phyloP scores from a whole-genome alignment of 1,140 invertebrate species.

The Drosophila punjabiensis region DNA sequence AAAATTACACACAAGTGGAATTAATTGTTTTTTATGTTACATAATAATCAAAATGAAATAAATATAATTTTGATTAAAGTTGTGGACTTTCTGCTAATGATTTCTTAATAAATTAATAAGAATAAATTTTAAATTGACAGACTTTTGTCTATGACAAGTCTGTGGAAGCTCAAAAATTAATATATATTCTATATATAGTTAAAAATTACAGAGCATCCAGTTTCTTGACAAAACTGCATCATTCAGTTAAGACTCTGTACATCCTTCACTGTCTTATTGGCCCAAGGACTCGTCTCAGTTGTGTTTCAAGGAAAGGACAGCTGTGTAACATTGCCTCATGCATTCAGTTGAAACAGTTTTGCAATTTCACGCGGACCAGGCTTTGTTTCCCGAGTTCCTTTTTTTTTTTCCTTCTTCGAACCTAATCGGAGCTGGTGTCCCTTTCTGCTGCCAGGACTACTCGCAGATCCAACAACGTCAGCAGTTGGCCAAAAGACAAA shows the following conservation, averaged over 20 bases:
- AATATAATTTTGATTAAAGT: not conserved
- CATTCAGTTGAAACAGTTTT: conserved; percentile 80
- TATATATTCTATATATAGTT: not conserved
- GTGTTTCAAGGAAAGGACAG: conserved; percentile 27
- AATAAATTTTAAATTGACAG: not conserved
- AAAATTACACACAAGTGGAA: too few species aligned
- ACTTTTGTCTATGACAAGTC: not conserved
- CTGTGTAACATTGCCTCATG: conserved; percentile 50
- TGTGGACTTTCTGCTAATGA: not conserved
- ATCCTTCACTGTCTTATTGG: conserved; percentile 22
- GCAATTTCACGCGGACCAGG: conserved; percentile 75
- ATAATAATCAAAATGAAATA: not conserved
- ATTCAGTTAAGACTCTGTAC: not conserved
- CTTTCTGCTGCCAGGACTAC: not conserved
- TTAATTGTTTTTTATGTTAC: too few species aligned
- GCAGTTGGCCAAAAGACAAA: conserved; percentile 68
- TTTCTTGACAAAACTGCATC: not conserved
- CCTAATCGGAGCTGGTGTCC: conserved; percentile 34
- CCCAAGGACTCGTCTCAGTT: conserved; percentile 5
- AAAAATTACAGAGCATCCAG: not conserved
- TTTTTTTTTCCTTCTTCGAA: not conserved
- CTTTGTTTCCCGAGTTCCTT: conserved; percentile 8
- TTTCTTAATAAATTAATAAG: not conserved
- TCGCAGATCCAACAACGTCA: conserved; percentile 42
- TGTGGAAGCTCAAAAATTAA: not conserved